A percentile compares a stretch with the other conserved stretches of the same genome.
Evolutionary conservation across 2,888 invertebrate genomes (phyloP).

Genomic region (Epinotia demarniana): DNA sequence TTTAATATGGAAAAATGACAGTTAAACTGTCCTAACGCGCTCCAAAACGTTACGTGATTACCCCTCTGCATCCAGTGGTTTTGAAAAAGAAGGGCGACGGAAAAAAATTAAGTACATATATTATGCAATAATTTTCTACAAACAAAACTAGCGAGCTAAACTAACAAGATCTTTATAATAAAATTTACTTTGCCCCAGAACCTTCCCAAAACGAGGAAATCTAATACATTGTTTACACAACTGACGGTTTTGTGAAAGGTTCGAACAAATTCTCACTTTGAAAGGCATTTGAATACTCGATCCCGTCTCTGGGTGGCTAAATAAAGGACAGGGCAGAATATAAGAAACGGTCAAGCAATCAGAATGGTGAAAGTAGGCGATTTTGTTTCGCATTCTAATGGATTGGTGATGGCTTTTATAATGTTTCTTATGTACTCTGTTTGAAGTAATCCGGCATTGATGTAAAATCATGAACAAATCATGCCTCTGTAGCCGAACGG

Average conservation of each 20-base stretch:
- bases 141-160: slow-evolving; percentile 20
- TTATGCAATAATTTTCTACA: slow-evolving; percentile 1
- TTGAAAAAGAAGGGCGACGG: not conserved
- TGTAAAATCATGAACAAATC: too few species aligned
- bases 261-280: slow-evolving; percentile 43
- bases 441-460: not conserved
- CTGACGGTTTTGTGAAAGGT: slow-evolving; percentile 45
- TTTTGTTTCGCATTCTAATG: slow-evolving; percentile 7
- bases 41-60: too few species aligned
- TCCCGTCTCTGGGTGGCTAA: slow-evolving; percentile 28
- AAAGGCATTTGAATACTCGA: slow-evolving; percentile 45
- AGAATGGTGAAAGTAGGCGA: slow-evolving; percentile 3
- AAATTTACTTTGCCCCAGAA: slow-evolving; percentile 14
- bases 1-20: too few species aligned
- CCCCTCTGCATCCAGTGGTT: too few species aligned
- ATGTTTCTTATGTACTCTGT: too few species aligned
- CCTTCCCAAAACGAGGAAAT: slow-evolving; percentile 35
- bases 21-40: too few species aligned
- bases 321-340: slow-evolving; percentile 34
- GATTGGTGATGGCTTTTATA: too few species aligned
- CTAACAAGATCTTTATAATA: slow-evolving; percentile 27
- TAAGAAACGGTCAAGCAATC: slow-evolving; percentile 6
- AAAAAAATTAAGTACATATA: too few species aligned
- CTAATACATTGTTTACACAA: slow-evolving; percentile 45
- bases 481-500: too few species aligned